A percentile compares a stretch with the other conserved stretches of the same genome.
Conservation (phyloP, 2,888 invertebrate genomes). For the Bursaphelenchus okinawaensis region DNA sequence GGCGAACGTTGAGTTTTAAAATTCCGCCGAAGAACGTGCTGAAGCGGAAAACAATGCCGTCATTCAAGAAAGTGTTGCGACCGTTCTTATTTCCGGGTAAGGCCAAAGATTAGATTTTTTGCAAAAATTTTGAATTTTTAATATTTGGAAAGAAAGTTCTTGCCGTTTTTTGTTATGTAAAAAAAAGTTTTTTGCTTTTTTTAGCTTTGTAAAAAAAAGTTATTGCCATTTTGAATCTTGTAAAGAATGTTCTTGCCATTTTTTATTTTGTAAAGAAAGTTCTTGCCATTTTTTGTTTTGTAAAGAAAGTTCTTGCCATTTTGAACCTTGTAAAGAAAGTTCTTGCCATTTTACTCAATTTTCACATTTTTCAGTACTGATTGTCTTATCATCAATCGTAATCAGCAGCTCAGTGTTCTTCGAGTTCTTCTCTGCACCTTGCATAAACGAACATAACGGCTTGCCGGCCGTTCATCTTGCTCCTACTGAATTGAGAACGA, state of each 20-base stretch:
- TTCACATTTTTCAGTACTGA: slow-evolving; percentile 32
- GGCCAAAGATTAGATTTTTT: no score
- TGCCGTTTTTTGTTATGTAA: no score
- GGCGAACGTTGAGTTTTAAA: slow-evolving; percentile 1
- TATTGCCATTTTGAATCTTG: no score
- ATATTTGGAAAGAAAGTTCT: neutral
- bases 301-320: no score
- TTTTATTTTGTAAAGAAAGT: no score
- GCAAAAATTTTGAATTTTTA: no score
- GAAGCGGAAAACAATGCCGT: slow-evolving; percentile 13
- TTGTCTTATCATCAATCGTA: slow-evolving; percentile 42
- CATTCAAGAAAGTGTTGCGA: slow-evolving; percentile 32
- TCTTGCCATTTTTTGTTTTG: no score
- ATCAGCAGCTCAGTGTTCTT: slow-evolving; percentile 51
- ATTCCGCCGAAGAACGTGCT: slow-evolving; percentile 4
- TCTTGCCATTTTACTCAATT: no score
- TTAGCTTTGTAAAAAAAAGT: no score
- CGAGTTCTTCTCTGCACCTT: slow-evolving; percentile 46
- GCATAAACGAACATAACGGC: slow-evolving; percentile 40
- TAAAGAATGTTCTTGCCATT: no score
- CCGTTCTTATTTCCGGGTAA: slow-evolving; percentile 38
- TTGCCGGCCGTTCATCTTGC: slow-evolving; percentile 36
- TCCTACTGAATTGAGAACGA: slow-evolving; percentile 41
- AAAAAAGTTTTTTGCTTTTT: no score
- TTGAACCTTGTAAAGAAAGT: no score